phyloP scores from a whole-genome alignment of 2,888 invertebrate genomes.

The Liopterus haemorrhoidalis region DNA sequence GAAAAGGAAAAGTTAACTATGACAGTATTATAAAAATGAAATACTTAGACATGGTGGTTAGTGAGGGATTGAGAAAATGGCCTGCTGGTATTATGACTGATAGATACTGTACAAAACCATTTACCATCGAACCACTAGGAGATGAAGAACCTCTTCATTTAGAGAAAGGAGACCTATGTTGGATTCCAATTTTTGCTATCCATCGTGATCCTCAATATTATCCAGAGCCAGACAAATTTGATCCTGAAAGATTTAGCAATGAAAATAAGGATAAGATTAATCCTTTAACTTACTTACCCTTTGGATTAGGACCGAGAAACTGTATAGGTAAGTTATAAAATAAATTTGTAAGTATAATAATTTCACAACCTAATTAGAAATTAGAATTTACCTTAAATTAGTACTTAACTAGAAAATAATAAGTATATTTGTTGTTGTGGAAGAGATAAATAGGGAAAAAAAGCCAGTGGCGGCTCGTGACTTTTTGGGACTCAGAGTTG shows the following conservation, averaged over 20 bases:
- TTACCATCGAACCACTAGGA: slow-evolving; percentile 37
- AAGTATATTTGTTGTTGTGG: no score
- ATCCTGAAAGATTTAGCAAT: slow-evolving; percentile 46
- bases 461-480: no score
- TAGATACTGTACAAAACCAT: slow-evolving; percentile 49
- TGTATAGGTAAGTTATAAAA: slow-evolving; percentile 42
- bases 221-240: slow-evolving; percentile 45
- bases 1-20: slow-evolving; percentile 39
- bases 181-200: slow-evolving; percentile 41
- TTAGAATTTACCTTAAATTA: no score
- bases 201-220: slow-evolving; percentile 45
- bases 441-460: no score
- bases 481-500: no score
- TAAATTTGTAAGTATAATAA: no score
- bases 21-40: slow-evolving; percentile 44
- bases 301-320: slow-evolving; percentile 47
- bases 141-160: slow-evolving; percentile 29
- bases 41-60: slow-evolving; percentile 48
- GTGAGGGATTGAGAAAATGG: slow-evolving; percentile 43
- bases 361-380: no score
- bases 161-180: slow-evolving; percentile 37
- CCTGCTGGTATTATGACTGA: slow-evolving; percentile 45
- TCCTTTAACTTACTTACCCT: slow-evolving; percentile 46
- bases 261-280: slow-evolving; percentile 41
- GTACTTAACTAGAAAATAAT: no score